Base-by-base conservation (phyloP, 2,113 vertebrate genomes). In the Halcyon senegalensis region DNA sequence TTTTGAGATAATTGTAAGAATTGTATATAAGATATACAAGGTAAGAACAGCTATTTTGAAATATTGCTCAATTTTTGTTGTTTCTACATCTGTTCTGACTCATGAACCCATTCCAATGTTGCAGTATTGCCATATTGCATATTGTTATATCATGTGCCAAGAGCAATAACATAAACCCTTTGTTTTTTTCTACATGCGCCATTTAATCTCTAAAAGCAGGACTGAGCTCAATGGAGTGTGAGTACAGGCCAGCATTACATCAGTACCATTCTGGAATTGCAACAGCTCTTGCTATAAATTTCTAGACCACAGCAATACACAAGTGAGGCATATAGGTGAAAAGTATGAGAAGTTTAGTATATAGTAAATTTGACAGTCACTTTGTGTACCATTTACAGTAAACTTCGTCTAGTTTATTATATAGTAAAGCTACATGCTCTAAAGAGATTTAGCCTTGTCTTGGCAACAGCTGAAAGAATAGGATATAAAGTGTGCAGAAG, bases 141-240 rank as follows among this genome's bases (percentile, higher is more conserved):
- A 80, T 84, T 92, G 64, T 89, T 96, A 72, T 82, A 60, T 72
- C 21, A 75, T 87, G 37, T 91, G 94, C 90, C 95, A 94, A 87
- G 13, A 96, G 33, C 66, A 91, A 82, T 96, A 78, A 82, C 76
- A 33, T 72, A 96, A 95, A 95, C 4, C 43, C 76, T 94, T 96
- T 95, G 80, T 93, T 96, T 96, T 96, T 96, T 90, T 79, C 76
- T 92, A 30, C 73, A 95, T 41, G 89, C 88, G 93, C 74, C 94
- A 93, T 96, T 95, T 96, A 91, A 93, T 72, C 79, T 90, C 68
- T 89, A 75, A 94, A 90, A 79, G 73, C 80, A 78, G 33, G 66
- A 84, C 74, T 82, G 89, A 35, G 86, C 19, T 94, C 89, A 92
- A 3, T 92, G 90, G 78, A 94, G 80, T 84, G 74, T 93, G 44